Evolutionary conservation across 2,888 invertebrate species (phyloP).

Genomic region (Calameuta pallipes): DNA sequence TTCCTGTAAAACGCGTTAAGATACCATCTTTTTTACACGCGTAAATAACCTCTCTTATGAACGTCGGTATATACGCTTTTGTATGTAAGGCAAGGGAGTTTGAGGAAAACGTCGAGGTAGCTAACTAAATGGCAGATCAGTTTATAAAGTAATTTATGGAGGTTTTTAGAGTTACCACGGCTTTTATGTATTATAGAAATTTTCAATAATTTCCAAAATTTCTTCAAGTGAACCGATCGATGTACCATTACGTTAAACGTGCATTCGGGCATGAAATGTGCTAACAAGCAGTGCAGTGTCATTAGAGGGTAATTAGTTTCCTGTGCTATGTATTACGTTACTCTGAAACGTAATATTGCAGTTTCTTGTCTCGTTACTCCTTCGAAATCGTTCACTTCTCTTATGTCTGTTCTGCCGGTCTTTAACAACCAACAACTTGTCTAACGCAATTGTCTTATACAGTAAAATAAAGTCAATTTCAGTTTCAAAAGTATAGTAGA

Average conservation of each 20-base stretch:
- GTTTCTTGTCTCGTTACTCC: not conserved
- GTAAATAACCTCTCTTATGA: not conserved
- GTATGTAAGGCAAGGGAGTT: not conserved
- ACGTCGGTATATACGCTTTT: not conserved
- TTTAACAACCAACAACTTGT: not conserved
- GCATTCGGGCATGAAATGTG: not conserved
- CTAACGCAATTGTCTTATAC: not conserved
- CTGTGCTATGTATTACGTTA: conserved; percentile 28
- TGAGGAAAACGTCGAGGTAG: not conserved
- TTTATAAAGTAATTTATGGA: not conserved
- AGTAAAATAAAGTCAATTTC: not conserved
- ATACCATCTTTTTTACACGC: conserved; percentile 29
- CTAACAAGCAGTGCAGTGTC: not conserved
- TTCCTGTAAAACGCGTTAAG: conserved; percentile 11
- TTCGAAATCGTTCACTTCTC: not conserved
- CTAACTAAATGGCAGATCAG: not conserved
- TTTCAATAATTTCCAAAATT: not conserved
- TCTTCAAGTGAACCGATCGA: not conserved
- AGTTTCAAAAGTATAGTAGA: not conserved
- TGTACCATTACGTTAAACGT: not conserved
- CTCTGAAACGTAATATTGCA: conserved; percentile 31
- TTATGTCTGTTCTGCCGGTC: not conserved
- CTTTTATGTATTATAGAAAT: not conserved
- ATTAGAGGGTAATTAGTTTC: conserved; percentile 31
- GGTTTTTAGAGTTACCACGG: not conserved